Percentiles rank a stretch among this genome's conserved stretches.
These are phyloP conservation scores for Monoplex corrugatus DNA, from an alignment of 2,888 invertebrate species.

Conservation along the genomic window DNA sequence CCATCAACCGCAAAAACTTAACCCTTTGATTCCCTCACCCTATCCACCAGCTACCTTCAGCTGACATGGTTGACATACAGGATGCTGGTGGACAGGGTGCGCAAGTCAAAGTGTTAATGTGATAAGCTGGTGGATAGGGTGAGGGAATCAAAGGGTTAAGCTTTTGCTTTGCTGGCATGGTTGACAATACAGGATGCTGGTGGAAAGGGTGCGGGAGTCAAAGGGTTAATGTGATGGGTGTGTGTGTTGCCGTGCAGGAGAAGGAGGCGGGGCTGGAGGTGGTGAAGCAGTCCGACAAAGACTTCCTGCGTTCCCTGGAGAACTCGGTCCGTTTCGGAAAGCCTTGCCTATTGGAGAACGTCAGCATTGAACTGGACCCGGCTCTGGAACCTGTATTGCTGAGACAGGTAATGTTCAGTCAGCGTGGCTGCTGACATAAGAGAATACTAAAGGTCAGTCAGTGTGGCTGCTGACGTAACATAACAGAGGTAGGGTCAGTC, in stretches of 20 bases:
- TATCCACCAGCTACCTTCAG: too few relatives aligned
- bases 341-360: constrained; percentile 82
- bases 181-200: too few relatives aligned
- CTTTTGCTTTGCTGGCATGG: too few relatives aligned
- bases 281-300: constrained; percentile 81
- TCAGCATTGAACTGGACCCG: constrained; percentile 81
- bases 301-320: constrained; percentile 81
- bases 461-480: background rate
- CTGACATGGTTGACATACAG: too few relatives aligned
- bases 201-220: too few relatives aligned
- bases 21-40: too few relatives aligned
- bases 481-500: too few relatives aligned
- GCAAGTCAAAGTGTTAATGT: too few relatives aligned
- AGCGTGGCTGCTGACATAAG: background rate
- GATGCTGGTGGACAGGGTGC: too few relatives aligned
- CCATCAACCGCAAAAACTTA: too few relatives aligned
- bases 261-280: constrained; percentile 80
- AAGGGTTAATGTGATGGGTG: background rate
- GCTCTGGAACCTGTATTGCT: constrained; percentile 81
- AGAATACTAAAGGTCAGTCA: background rate
- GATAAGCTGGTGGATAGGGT: too few relatives aligned
- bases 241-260: constrained; percentile 71
- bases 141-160: too few relatives aligned
- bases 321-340: constrained; percentile 82
- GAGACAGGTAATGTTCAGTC: constrained; percentile 71